These are phyloP conservation scores for Drosophila setifemur DNA, from an alignment of 1,140 invertebrate genomes.

Conservation along the genomic window DNA sequence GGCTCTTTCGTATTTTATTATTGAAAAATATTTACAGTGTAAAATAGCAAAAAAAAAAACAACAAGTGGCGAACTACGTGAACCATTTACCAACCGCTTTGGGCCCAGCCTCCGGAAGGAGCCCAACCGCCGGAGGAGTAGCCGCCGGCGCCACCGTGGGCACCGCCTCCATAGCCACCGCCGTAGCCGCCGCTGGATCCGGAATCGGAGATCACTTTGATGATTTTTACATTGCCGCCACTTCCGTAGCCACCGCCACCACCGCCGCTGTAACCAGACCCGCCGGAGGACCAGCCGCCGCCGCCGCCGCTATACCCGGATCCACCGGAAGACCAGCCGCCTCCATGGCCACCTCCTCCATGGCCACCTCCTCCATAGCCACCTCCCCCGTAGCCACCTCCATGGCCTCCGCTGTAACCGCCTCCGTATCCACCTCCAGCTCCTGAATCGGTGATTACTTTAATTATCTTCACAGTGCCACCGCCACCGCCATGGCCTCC, in stretches of 20 bases:
- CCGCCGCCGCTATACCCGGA: conserved; percentile 33
- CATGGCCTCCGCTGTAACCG: conserved; percentile 20
- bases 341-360: conserved; percentile 26
- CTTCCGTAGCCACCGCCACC: conserved; percentile 27
- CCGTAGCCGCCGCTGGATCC: conserved; percentile 40
- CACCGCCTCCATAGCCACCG: conserved; percentile 29
- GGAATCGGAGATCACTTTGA: conserved; percentile 55
- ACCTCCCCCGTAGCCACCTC: conserved; percentile 28
- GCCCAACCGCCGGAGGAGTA: conserved; percentile 54
- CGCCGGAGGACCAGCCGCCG: conserved; percentile 25
- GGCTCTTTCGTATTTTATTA: conserved; percentile 7
- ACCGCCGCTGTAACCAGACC: conserved; percentile 18
- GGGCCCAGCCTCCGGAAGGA: conserved; percentile 57
- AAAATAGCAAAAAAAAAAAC: neutral
- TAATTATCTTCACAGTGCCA: neutral
- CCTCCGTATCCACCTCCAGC: conserved; percentile 28
- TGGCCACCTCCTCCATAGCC: conserved; percentile 25
- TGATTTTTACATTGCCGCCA: conserved; percentile 42
- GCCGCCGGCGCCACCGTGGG: conserved; percentile 26
- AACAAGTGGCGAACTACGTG: neutral
- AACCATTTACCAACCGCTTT: conserved; percentile 48
- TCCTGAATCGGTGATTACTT: neutral
- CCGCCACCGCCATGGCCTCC: conserved; percentile 6
- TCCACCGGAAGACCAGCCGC: conserved; percentile 32
- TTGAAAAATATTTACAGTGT: conserved; percentile 15